These are phyloP conservation scores for Lasioglossum morio DNA, from an alignment of 2,888 invertebrate genomes.

Conservation along the genomic window DNA sequence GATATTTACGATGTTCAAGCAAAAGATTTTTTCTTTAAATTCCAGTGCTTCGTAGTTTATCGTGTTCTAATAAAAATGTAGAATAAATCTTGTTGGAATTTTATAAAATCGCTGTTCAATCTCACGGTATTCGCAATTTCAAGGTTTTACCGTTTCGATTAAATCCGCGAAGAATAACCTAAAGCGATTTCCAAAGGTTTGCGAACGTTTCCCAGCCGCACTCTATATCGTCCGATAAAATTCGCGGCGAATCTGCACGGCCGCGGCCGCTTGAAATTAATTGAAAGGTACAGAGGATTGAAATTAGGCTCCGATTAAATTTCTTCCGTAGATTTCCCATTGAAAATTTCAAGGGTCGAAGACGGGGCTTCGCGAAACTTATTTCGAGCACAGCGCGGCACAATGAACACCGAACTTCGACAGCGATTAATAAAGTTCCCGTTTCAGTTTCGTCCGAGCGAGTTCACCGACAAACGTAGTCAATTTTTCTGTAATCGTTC, in stretches of 20 bases:
- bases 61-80: neutral
- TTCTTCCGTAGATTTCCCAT: neutral
- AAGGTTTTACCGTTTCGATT: neutral
- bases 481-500: neutral
- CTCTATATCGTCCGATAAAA: neutral
- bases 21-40: neutral
- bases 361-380: neutral
- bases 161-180: neutral
- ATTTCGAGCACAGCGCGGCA: neutral
- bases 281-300: neutral
- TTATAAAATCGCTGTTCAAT: neutral
- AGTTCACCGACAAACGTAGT: neutral
- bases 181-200: neutral
- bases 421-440: slow-evolving; percentile 1
- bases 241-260: neutral
- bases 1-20: neutral
- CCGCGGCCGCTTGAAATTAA: neutral
- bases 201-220: neutral
- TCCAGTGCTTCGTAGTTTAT: neutral
- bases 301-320: neutral
- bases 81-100: neutral
- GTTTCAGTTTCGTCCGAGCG: neutral
- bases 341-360: neutral
- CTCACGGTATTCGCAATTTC: neutral
- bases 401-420: neutral